Evolutionary conservation across 2,888 invertebrate species (phyloP), one percentile per base, ranked within the genome.

Genomic region (Incurvaria masculella): DNA sequence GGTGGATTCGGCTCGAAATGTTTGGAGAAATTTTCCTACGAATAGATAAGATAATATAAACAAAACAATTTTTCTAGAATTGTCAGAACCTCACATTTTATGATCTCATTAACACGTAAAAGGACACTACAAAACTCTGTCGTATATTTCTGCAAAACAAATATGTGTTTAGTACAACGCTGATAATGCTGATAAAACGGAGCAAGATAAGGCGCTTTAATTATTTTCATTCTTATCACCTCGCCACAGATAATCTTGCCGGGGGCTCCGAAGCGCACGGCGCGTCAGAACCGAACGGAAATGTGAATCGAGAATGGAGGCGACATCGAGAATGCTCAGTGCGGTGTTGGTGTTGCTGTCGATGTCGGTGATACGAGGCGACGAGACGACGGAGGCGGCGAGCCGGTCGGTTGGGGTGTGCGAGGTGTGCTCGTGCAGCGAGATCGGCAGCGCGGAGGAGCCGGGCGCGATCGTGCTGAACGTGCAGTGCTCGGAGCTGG

Each of bases 361-460:
- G 14, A 33, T 33, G 11, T 10, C 23, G 23, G 10, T 10, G 33
- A 33, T 11, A 33, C 6, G 33, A 33, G 33, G 11, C 3, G 14
- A 14, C 3, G 33, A 33, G 40, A 63, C 58, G 18, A 58, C 57
- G 5, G 60, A 64, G 51, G 60, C 61, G 53, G 61, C 57, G 52
- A 51, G 55, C 20, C 64, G 63, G 53, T 54, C 65, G 21, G 63
- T 75, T 55, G 64, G 68, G 55, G 58, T 78, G 49, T 71, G 74
- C 63, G 68, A 68, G 49, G 65, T 68, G 55, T 78, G 78, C 57
- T 70, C 73, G 57, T 78, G 76, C 56, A 74, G 76, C 68, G 78
- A 78, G 61, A 74, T 75, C 53, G 64, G 66, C 2, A 72, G 74
- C 54, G 56, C 68, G 11, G 72, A 74, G 47, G 38, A 45, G 5